These are phyloP conservation scores for Plemyria rubiginata DNA, from an alignment of 2,888 invertebrate genomes.

Conservation along the genomic window DNA sequence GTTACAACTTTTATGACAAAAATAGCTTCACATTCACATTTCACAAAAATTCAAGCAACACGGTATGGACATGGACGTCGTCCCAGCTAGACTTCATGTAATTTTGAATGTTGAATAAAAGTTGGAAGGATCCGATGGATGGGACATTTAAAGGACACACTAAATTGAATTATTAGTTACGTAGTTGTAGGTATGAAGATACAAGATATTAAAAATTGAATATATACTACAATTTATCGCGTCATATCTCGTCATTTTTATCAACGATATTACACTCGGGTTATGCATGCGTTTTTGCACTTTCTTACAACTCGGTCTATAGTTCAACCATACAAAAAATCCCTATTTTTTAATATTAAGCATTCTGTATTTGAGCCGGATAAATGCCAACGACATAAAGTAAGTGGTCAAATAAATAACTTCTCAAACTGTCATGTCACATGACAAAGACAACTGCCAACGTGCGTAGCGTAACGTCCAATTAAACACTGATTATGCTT, in stretches of 20 bases:
- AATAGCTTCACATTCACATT: not conserved
- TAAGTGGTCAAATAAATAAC: not conserved
- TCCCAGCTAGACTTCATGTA: not conserved
- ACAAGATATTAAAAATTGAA: too few relatives aligned
- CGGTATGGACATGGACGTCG: not conserved
- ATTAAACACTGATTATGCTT: not conserved
- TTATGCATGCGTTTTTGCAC: not conserved
- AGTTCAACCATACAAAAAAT: not conserved
- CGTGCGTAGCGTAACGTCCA: not conserved
- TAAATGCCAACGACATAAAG: too few relatives aligned
- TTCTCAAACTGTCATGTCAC: not conserved
- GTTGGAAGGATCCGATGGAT: conserved; percentile 27
- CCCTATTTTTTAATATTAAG: not conserved
- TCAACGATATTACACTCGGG: not conserved
- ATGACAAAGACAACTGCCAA: not conserved
- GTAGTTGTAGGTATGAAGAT: too few relatives aligned
- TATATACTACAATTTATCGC: too few relatives aligned
- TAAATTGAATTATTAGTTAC: not conserved
- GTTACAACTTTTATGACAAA: not conserved
- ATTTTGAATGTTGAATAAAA: not conserved
- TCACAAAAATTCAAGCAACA: not conserved
- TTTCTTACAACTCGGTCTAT: not conserved
- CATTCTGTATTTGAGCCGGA: too few relatives aligned
- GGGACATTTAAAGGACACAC: conserved; percentile 8
- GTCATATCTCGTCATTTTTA: too few relatives aligned